Conservation (phyloP, 1,140 invertebrate genomes). For the Paramacrobiotus metropolitanus region DNA sequence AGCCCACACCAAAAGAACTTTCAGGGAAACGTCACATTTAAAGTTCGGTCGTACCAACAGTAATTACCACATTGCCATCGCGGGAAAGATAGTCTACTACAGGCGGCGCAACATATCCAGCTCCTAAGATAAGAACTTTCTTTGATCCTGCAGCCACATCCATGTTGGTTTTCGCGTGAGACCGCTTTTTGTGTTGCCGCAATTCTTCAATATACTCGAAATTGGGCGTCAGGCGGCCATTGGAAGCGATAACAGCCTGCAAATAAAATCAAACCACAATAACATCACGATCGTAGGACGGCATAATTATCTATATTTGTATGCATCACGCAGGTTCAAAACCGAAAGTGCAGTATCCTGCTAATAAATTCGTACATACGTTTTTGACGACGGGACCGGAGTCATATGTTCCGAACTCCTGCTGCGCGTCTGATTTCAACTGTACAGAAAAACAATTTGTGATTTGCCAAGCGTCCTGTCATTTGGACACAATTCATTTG, state of each 20-base stretch:
- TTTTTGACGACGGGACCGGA: conserved; percentile 51
- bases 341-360: too few relatives aligned
- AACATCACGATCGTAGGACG: too few relatives aligned
- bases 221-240: conserved; percentile 66
- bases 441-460: conserved; percentile 17
- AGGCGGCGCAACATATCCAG: conserved; percentile 76
- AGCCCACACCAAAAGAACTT: neutral
- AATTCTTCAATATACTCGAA: conserved; percentile 87
- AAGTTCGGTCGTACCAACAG: conserved; percentile 37
- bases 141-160: conserved; percentile 13
- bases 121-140: conserved; percentile 64
- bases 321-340: neutral
- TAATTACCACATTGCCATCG: conserved; percentile 49
- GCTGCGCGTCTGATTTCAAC: conserved; percentile 65
- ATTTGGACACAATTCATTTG: too few relatives aligned
- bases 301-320: neutral
- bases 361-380: too few relatives aligned
- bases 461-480: too few relatives aligned
- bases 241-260: conserved; percentile 82
- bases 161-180: neutral
- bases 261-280: conserved; percentile 16
- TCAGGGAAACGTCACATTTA: neutral
- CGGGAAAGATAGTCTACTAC: conserved; percentile 74
- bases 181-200: conserved; percentile 21
- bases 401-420: conserved; percentile 48